A percentile compares a stretch with the other conserved stretches of the same genome.
phyloP scores from a whole-genome alignment of 1,140 invertebrate species.

The Portunus trituberculatus region DNA sequence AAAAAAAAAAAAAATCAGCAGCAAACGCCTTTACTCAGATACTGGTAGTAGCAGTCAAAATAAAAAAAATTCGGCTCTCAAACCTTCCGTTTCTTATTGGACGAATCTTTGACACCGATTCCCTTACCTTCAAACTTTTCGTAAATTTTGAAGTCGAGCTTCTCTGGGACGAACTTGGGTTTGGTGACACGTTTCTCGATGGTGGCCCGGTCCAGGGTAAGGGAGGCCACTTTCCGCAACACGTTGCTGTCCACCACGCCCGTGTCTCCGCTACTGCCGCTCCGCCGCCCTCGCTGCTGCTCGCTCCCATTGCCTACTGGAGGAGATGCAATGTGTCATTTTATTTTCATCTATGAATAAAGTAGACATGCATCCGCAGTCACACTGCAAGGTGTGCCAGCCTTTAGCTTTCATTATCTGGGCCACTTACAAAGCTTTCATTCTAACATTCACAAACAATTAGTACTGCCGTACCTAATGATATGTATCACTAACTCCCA shows the following conservation, averaged over 20 bases:
- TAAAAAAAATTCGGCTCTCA: no score
- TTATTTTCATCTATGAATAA: background rate
- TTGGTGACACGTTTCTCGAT: slow-evolving; percentile 84
- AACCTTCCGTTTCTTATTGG: no score
- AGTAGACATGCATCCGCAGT: background rate
- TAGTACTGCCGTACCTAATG: no score
- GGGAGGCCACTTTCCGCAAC: slow-evolving; percentile 90
- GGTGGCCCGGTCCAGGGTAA: slow-evolving; percentile 87
- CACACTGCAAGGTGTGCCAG: background rate
- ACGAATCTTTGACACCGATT: no score
- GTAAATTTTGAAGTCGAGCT: slow-evolving; percentile 90
- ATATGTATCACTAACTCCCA: background rate
- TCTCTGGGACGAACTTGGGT: slow-evolving; percentile 90
- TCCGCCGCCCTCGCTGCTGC: slow-evolving; percentile 65
- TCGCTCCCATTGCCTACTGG: slow-evolving; percentile 74
- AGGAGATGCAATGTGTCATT: background rate
- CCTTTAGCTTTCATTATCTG: no score
- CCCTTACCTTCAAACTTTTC: slow-evolving; percentile 93
- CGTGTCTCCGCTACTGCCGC: slow-evolving; percentile 58
- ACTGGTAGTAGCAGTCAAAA: no score
- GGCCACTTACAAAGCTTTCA: no score
- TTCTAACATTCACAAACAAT: no score
- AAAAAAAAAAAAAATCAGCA: no score
- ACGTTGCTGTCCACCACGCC: slow-evolving; percentile 84
- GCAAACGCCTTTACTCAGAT: no score